A percentile compares a stretch with the other conserved stretches of the same genome.
Evolutionary conservation across 1,140 invertebrate genomes (phyloP).

Genomic region (Zaprionus lachaisei): DNA sequence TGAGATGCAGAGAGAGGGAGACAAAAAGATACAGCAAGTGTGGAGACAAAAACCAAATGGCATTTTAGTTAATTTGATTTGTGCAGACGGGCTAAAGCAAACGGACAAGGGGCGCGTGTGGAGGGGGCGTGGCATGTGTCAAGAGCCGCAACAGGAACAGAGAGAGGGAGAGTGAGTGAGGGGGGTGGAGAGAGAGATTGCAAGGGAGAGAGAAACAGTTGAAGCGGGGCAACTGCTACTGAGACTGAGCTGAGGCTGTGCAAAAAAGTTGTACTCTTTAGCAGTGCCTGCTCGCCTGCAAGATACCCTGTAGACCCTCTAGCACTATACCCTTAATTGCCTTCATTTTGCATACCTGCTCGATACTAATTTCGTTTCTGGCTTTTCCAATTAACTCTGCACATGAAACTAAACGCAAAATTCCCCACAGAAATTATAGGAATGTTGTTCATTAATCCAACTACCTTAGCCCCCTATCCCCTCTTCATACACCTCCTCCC

Average conservation of each 20-base stretch:
- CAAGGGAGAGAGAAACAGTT: too few species aligned
- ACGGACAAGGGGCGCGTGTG: neutral
- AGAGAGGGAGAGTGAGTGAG: neutral
- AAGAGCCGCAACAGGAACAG: conserved; percentile 4
- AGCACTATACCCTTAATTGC: neutral
- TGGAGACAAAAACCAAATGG: conserved; percentile 80
- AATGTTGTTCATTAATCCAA: conserved; percentile 6
- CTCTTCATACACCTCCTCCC: neutral
- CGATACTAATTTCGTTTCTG: neutral
- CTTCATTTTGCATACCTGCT: neutral
- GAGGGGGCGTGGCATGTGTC: conserved; percentile 1
- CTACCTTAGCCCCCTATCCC: neutral
- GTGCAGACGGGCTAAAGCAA: conserved; percentile 41
- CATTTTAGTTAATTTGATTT: conserved; percentile 82
- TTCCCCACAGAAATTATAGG: neutral
- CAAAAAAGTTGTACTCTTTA: neutral
- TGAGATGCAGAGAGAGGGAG: neutral
- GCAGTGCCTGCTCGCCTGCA: neutral
- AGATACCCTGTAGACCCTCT: neutral
- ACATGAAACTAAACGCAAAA: neutral
- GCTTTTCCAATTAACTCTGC: neutral
- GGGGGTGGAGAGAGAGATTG: neutral
- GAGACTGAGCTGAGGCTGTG: neutral
- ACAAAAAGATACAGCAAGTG: conserved; percentile 17
- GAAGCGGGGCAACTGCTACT: too few species aligned